Conservation (phyloP, 2,113 vertebrate genomes). For the Lamprotornis superbus region DNA sequence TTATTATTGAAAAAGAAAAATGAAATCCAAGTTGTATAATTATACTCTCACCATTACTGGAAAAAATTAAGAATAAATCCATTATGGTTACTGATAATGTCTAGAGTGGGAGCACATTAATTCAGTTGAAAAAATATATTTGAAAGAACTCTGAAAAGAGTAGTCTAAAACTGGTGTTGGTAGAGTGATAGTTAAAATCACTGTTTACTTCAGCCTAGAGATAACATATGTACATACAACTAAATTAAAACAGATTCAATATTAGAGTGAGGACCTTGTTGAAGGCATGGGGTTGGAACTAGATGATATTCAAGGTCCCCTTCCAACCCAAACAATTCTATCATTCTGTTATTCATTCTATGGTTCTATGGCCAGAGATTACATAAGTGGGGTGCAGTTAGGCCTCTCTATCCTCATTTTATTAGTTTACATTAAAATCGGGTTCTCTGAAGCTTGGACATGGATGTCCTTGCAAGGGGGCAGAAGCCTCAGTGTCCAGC, state of each 20-base stretch:
- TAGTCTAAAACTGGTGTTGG: neutral
- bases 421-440: neutral
- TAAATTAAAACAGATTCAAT: neutral
- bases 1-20: neutral
- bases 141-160: neutral
- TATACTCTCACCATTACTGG: neutral
- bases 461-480: neutral
- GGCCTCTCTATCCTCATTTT: neutral
- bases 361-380: neutral
- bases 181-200: neutral
- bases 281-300: accelerated
- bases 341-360: neutral
- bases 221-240: neutral
- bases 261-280: neutral
- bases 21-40: neutral
- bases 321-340: neutral
- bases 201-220: neutral
- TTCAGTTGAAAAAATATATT: neutral
- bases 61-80: neutral
- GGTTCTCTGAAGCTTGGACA: neutral
- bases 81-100: neutral
- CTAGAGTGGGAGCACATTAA: neutral
- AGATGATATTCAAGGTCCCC: neutral
- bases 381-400: neutral
- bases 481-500: neutral